Conservation (phyloP, 2,113 vertebrate species). For the Salvelinus sp. region DNA sequence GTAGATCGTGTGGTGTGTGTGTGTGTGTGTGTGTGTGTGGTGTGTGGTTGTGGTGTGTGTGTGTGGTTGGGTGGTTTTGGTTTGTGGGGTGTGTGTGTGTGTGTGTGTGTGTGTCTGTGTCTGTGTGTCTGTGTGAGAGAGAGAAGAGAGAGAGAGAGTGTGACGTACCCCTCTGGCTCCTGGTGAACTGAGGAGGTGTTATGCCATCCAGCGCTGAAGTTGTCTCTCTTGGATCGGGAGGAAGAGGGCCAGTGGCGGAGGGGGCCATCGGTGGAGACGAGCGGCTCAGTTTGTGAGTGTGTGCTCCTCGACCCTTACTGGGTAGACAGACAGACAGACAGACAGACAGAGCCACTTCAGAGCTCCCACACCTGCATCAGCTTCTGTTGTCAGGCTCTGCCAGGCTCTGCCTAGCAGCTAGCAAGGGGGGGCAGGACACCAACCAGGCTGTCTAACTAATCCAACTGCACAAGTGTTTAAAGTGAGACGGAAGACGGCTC, state of each 20-base stretch:
- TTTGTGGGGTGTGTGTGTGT: background rate
- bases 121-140: background rate
- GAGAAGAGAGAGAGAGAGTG: too few species aligned
- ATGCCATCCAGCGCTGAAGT: slow-evolving; percentile 88
- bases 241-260: slow-evolving; percentile 76
- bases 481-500: slow-evolving; percentile 59
- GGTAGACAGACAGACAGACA: slow-evolving; percentile 32
- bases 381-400: slow-evolving; percentile 40
- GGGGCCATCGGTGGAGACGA: slow-evolving; percentile 59
- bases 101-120: background rate
- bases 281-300: slow-evolving; percentile 85
- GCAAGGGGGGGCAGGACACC: slow-evolving; percentile 49
- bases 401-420: too few species aligned
- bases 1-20: slow-evolving; percentile 6
- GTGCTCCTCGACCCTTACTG: slow-evolving; percentile 53
- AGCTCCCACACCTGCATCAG: slow-evolving; percentile 68
- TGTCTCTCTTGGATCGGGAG: slow-evolving; percentile 79
- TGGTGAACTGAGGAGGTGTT: slow-evolving; percentile 84
- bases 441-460: slow-evolving; percentile 40
- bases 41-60: background rate
- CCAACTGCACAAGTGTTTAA: slow-evolving; percentile 68
- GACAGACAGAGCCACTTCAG: slow-evolving; percentile 67
- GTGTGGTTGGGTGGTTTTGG: too few species aligned
- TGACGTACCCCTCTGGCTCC: slow-evolving; percentile 40
- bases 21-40: background rate